Evolutionary conservation across 1,140 invertebrate species (phyloP).

Genomic region (Drosophila nasuta): DNA sequence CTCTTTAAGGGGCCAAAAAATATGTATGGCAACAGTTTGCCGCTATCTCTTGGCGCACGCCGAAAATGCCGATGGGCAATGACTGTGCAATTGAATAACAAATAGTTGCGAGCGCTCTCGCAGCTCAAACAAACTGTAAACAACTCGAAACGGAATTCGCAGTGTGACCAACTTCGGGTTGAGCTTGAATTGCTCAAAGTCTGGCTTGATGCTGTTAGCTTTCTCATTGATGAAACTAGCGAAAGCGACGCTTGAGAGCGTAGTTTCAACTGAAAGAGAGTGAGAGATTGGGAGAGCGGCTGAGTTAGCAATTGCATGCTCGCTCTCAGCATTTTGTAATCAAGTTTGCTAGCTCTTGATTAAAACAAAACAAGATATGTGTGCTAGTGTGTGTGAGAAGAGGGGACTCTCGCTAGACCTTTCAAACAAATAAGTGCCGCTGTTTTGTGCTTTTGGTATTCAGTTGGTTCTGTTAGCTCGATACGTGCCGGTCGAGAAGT

Average conservation of each 20-base stretch:
- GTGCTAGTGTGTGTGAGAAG: slow-evolving; percentile 7
- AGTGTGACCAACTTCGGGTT: slow-evolving; percentile 18
- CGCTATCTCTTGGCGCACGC: slow-evolving; percentile 36
- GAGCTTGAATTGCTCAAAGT: background rate
- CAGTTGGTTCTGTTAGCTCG: slow-evolving; percentile 69
- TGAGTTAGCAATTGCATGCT: background rate
- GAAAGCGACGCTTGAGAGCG: background rate
- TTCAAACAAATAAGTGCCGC: slow-evolving; percentile 69
- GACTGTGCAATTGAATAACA: slow-evolving; percentile 21
- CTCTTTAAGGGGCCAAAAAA: background rate
- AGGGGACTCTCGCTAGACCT: slow-evolving; percentile 14
- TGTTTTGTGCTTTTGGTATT: slow-evolving; percentile 44
- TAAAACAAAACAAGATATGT: slow-evolving; percentile 10
- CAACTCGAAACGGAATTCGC: background rate
- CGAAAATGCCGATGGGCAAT: slow-evolving; percentile 39
- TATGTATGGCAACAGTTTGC: slow-evolving; percentile 12
- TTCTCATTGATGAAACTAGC: slow-evolving; percentile 32
- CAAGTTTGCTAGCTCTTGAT: slow-evolving; percentile 21
- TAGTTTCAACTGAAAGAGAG: background rate
- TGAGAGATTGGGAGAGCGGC: background rate
- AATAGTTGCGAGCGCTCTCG: background rate
- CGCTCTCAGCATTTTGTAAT: slow-evolving; percentile 9
- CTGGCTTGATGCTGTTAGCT: background rate
- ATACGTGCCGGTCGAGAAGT: slow-evolving; percentile 55
- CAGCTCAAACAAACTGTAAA: slow-evolving; percentile 6